Conservation (phyloP, 2,113 vertebrate genomes). For the Caracal caracal region DNA sequence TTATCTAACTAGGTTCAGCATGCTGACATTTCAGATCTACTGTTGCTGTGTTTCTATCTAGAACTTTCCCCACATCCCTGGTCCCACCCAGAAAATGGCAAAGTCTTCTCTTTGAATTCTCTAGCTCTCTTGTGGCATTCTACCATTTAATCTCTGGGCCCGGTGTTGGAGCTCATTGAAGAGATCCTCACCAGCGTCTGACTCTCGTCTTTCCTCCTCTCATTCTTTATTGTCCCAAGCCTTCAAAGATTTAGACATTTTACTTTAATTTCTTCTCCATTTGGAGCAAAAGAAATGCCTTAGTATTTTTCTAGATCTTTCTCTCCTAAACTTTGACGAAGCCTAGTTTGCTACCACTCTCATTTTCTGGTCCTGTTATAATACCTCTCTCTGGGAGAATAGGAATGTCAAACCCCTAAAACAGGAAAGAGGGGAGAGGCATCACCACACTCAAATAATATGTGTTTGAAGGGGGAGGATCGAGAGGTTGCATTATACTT, state of each 20-base stretch:
- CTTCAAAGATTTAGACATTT: not conserved
- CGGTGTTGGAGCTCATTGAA: not conserved
- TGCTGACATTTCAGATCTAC: not conserved
- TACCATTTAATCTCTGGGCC: not conserved
- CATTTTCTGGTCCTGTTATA: not conserved
- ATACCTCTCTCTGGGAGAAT: not conserved
- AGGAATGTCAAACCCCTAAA: rapidly evolving
- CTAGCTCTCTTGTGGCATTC: not conserved
- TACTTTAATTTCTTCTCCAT: not conserved
- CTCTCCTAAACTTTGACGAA: not conserved
- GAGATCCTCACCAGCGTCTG: not conserved
- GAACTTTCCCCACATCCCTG: not conserved
- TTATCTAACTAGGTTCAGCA: not conserved
- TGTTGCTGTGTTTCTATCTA: not conserved
- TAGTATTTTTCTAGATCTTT: not conserved
- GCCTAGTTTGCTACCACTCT: not conserved
- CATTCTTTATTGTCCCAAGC: not conserved
- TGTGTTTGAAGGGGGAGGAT: too few species aligned
- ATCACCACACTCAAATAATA: not conserved
- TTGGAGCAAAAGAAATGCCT: not conserved
- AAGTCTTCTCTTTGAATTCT: not conserved
- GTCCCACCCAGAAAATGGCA: not conserved
- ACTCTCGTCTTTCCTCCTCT: not conserved
- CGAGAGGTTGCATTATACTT: not conserved
- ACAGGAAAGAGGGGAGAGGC: not conserved